Evolutionary conservation across 2,888 invertebrate species (phyloP).

Genomic region (Eupeodes latifasciatus): DNA sequence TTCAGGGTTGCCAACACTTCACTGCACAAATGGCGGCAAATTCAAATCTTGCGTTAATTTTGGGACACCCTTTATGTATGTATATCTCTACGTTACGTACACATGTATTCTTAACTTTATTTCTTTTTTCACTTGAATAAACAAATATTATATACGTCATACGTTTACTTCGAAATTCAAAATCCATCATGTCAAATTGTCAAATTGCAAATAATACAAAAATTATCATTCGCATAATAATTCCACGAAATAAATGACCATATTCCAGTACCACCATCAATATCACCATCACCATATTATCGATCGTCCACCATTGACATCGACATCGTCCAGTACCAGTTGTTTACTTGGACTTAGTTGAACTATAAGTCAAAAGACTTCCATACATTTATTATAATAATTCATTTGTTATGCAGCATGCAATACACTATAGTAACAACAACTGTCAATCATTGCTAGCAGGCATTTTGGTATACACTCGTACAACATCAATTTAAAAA

Average conservation of each 20-base stretch:
- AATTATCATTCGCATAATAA: conserved; percentile 36
- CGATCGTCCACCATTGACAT: too few species aligned
- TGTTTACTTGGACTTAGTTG: conserved; percentile 31
- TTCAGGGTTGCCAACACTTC: too few species aligned
- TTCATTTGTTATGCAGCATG: conserved; percentile 55
- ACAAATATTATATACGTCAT: background rate
- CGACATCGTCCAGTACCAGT: background rate
- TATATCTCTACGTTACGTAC: too few species aligned
- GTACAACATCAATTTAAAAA: conserved; percentile 58
- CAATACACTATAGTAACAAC: background rate
- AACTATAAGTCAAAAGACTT: conserved; percentile 37
- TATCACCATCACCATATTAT: too few species aligned
- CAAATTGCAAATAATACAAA: background rate
- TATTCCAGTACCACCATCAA: too few species aligned
- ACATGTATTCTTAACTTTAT: background rate
- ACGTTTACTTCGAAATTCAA: background rate
- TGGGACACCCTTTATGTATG: too few species aligned
- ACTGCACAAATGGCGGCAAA: too few species aligned
- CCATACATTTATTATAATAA: background rate
- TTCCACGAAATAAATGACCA: conserved; percentile 63
- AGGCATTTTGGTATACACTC: conserved; percentile 39
- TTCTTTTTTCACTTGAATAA: background rate
- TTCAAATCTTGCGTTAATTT: too few species aligned
- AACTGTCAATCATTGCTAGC: conserved; percentile 52
- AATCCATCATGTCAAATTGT: conserved; percentile 10